Conservation (phyloP, 2,888 invertebrate species). For the Thumatha senex region DNA sequence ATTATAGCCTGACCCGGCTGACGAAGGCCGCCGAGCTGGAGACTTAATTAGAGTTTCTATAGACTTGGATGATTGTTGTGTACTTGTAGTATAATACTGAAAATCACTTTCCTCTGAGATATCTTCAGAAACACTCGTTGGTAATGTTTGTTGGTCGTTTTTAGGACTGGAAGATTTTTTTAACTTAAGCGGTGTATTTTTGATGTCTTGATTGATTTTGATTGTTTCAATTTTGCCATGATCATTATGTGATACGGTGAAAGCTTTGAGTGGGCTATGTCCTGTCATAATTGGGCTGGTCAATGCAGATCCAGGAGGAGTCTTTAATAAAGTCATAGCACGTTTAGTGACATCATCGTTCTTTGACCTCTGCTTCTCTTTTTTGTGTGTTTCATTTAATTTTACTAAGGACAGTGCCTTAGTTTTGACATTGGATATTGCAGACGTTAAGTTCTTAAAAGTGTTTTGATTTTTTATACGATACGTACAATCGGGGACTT, state of each 20-base stretch:
- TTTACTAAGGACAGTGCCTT: slow-evolving; percentile 80
- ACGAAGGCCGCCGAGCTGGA: slow-evolving; percentile 62
- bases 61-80: slow-evolving; percentile 51
- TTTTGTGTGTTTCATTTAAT: slow-evolving; percentile 53
- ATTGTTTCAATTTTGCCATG: slow-evolving; percentile 8
- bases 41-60: slow-evolving; percentile 66
- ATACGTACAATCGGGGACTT: slow-evolving; percentile 54
- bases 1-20: slow-evolving; percentile 49
- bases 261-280: slow-evolving; percentile 28
- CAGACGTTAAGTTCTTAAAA: slow-evolving; percentile 65
- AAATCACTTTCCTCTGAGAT: slow-evolving; percentile 49
- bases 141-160: slow-evolving; percentile 19
- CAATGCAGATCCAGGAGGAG: slow-evolving; percentile 60
- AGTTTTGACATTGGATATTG: slow-evolving; percentile 79
- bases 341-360: slow-evolving; percentile 56
- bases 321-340: slow-evolving; percentile 57
- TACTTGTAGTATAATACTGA: slow-evolving; percentile 39
- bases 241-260: slow-evolving; percentile 13
- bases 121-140: slow-evolving; percentile 39
- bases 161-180: slow-evolving; percentile 11
- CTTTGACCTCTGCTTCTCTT: slow-evolving; percentile 43
- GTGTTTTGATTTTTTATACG: slow-evolving; percentile 54
- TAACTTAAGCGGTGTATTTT: slow-evolving; percentile 6
- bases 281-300: slow-evolving; percentile 46
- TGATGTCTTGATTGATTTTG: slow-evolving; percentile 5